Evolutionary conservation across 2,888 invertebrate species (phyloP), one percentile per base, ranked within the genome.

Genomic region (Eubasilissa splendida): DNA sequence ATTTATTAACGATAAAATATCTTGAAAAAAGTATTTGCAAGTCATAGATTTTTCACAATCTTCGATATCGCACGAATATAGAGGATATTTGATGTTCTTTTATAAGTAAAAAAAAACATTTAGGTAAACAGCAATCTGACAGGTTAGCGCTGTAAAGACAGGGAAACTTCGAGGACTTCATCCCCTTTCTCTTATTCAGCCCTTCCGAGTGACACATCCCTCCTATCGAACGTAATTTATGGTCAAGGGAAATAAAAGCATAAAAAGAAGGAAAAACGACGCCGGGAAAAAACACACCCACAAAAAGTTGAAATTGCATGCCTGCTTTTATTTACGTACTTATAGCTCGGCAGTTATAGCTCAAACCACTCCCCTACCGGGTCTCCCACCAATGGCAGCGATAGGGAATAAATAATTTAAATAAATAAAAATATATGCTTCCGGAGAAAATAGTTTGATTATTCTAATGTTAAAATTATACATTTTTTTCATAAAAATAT

Each of bases 161-260:
- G 52, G 68, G 58, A 80, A 82, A 79, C 73, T 78, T 81, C 56
- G 71, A 81, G 80, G 80, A 82, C 83, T 82, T 80, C 79, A 82
- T 82, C 77, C 79, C 66, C 71, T 65, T 80, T 68, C 70, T 71
- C 65, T 80, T 74, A 76, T 80, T 80, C 82, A 76, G 77, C 80
- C 83, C 79, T 77, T 79, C 80, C 73, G 65, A 82, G 79, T 83
- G 83, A 82, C 83, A 82, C 88, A 89, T 90, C 91, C 91, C 91
- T 90, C 88, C 76, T 90, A 89, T 89, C 91, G 90, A 91, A 90
- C 90, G 89, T 91, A 90, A 91, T 91, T 91, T 91, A 91, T 91
- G 90, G 89, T 90, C 89, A 90, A 88, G 89, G 90, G 90, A 90
- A 90, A 90, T 90, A 90, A 85, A 91, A 90, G 79, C 90, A 90